Evolutionary conservation across 2,797 vertebrate species (phyloP), one percentile per base, ranked within the genome.

Genomic region (Falco rusticolus): DNA sequence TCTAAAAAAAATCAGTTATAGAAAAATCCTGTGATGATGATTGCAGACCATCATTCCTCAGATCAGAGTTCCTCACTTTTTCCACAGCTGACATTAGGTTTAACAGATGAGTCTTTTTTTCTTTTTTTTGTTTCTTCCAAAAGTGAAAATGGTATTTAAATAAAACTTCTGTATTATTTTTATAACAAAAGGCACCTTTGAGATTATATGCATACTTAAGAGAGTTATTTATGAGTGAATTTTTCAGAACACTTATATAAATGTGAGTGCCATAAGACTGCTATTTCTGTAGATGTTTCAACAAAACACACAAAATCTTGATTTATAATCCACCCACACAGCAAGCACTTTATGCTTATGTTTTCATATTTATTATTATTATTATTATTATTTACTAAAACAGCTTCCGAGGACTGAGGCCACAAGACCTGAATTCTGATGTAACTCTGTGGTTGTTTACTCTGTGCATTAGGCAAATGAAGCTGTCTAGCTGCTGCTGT

Each of bases 391-490:
- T 51, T 64, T 21, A 71, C 7, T 68, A 37, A 88, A 83, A 47
- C 7, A 71, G 5, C 14, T 84, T 70, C 22, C 75, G 48, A 89
- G 22, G 13, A 57, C 53, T 68, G 25, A 50, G 54, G 16, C 9
- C 37, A 68, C 60, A 71, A 68, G 60, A 64, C 12, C 16, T 77
- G 87, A 82, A 89, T 80, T 90, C 43, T 88, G 69, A 80, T 90
- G 15, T 19, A 80, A 18, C 13, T 89, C 56, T 50, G 25, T 68
- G 8, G 10, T 68, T 94, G 83, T 82, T 96, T 92, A 85, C 37
- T 56, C 45, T 74, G 18, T 82, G 28, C 78, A 96, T 96, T 96
- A 95, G 64, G 87, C 77, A 95, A 97, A 96, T 95, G 50, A 93
- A 92, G 34, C 21, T 77, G 22, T 54, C 50, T 93, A 54, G 54